Evolutionary conservation across 2,797 vertebrate genomes (phyloP), one percentile per base, ranked within the genome.

Genomic region (Linurgus olivaceus): DNA sequence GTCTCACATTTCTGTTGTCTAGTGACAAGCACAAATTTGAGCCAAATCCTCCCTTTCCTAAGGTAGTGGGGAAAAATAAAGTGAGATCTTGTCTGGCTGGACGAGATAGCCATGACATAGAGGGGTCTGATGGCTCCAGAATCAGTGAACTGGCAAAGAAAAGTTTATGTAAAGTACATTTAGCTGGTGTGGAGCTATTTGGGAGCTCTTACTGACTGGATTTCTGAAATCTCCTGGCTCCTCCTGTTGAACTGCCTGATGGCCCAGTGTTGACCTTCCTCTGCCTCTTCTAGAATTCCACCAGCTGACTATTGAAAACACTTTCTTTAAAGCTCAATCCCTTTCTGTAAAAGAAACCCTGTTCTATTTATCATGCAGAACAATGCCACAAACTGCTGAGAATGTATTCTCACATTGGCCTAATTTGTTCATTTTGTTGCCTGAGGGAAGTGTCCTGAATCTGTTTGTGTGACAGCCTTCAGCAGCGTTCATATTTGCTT

Each of bases 351-450:
- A 85, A 89, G 38, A 68, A 76, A 35, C 20, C 10, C 8, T 65
- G 8, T 61, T 77, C 23, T 81, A 72, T 52, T 91, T 72, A 68
- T 70, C n/a, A 5, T 44, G 61, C 84, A 78, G 72, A 94, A n/a
- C 35, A 57, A 38, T 65, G 65, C 61, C 72, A 35, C 67, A 88
- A 95, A 83, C 61, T 59, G 42, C 80, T 33, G 48, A 65, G 72
- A 89, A 83, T 72, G 90, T 77, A 51, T 9, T 50, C 72, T 93
- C 47, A 40, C 4, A 0, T 67, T 95, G 82, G 58, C 50, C 68
- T 91, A 45, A 50, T 57, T 76, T 65, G 21, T 91, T 94, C 75
- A 17, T 83, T 94, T 91, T 86, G 38, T 58, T 93, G 94, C 88
- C 79, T 75, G 73, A 75, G 82, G 75, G 76, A 77, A 86, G 28